A percentile compares a stretch with the other conserved stretches of the same genome.
Evolutionary conservation across 2,797 vertebrate species (phyloP).

Genomic region (Pipistrellus kuhlii): DNA sequence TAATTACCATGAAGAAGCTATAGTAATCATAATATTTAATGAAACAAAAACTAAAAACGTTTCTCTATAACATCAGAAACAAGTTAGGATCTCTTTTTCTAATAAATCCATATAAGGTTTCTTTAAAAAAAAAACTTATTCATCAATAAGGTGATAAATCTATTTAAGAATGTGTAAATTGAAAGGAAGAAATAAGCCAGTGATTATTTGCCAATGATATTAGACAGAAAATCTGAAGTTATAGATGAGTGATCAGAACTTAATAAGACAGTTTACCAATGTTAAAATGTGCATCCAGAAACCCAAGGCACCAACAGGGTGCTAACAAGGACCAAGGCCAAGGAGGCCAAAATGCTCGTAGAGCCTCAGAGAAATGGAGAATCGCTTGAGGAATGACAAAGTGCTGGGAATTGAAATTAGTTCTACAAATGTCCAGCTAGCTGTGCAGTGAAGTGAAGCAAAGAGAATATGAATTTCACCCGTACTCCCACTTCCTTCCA

Average conservation of each 20-base stretch:
- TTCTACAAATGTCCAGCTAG: neutral
- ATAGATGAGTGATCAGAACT: neutral
- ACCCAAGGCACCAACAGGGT: neutral
- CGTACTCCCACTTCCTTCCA: neutral
- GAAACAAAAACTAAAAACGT: neutral
- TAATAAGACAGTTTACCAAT: neutral
- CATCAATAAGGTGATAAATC: neutral
- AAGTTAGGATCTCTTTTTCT: neutral
- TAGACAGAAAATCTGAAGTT: neutral
- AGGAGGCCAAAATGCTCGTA: conserved; percentile 94
- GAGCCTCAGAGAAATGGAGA: conserved; percentile 92
- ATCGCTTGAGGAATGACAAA: conserved; percentile 89
- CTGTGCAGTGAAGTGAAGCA: neutral
- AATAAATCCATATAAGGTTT: conserved; percentile 19
- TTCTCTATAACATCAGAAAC: neutral
- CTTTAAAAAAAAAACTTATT: neutral
- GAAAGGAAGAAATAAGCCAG: conserved; percentile 19
- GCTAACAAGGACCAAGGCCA: conserved; percentile 88
- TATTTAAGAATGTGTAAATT: neutral
- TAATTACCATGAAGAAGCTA: neutral
- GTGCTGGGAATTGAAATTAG: neutral
- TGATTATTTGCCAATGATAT: neutral
- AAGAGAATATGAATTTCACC: neutral
- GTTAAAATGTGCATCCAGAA: neutral
- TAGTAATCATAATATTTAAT: neutral